Evolutionary conservation across 2,113 vertebrate species (phyloP), one percentile per base, ranked within the genome.

Genomic region (Rhynchomys soricoides): DNA sequence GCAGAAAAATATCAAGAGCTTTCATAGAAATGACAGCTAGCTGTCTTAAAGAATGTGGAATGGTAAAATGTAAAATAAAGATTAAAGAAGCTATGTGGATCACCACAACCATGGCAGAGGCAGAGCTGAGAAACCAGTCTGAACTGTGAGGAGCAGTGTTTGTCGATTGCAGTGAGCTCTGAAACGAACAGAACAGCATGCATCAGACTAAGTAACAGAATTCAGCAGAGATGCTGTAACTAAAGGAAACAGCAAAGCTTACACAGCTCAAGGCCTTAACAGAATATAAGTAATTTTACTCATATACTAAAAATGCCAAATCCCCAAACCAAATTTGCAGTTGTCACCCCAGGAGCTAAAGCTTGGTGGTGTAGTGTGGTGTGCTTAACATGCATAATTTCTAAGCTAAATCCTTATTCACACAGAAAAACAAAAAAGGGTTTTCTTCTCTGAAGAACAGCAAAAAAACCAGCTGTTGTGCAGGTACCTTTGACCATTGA

Each of bases 1-100:
- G 19, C n/a, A 62, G 89, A 89, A 73, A 66, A 82, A 55, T 79
- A 50, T 83, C 91, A 90, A 97, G 59, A 86, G 40, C 64, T 57
- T 90, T 29, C 24, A 62, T 89, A 55, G 91, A 91, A 94, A 95
- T 40, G 83, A 52, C 21, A 95, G 52, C 52, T 68, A 50, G 15
- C 37, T 85, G 29, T 79, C 93, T 93, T 16, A 70, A 79, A 50
- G 52, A 90, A 64, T 37, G 10, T 88, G 55, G 22, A n/a, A 40
- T 85, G 64, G 70, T 13, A 48, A 91, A 77, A 62, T 59, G 81
- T 52, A 52, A 89, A 66, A 92, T 83, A 86, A 79, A 95, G 93
- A 90, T 26, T 29, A 91, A 90, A 91, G 73, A 77, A 70, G 29
- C 62, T n/a, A 8, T 26, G 24, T 2, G 2, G 29, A 37, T 81